Conservation (phyloP, 2,113 vertebrate genomes). For the Phylloscopus whistleri region DNA sequence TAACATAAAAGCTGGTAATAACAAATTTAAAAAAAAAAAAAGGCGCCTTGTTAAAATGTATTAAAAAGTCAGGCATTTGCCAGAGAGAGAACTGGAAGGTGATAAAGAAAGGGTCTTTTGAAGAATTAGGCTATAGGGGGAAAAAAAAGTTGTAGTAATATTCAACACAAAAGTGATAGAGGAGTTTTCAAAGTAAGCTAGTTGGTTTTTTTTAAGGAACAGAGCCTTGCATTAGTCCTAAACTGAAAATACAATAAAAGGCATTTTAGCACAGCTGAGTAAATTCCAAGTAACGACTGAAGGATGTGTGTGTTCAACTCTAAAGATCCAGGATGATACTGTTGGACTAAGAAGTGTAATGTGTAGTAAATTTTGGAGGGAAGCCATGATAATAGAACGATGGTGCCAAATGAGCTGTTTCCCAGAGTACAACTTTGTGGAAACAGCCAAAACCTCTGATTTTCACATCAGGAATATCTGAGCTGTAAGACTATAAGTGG, state of each 20-base stretch:
- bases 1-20: neutral
- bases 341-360: neutral
- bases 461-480: neutral
- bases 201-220: neutral
- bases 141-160: neutral
- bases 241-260: neutral
- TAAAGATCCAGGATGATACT: neutral
- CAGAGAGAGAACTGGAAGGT: neutral
- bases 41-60: neutral
- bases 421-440: neutral
- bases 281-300: neutral
- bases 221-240: neutral
- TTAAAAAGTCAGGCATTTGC: neutral
- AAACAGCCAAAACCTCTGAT: neutral
- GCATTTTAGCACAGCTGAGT: neutral
- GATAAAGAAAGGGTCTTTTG: neutral
- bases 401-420: neutral
- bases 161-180: neutral
- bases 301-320: neutral
- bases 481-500: neutral
- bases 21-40: neutral
- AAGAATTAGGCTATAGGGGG: neutral
- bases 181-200: neutral
- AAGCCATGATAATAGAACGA: neutral
- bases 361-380: neutral